Base-by-base conservation (phyloP, 2,797 vertebrate species). In the Odontamblyopus lacepedii region DNA sequence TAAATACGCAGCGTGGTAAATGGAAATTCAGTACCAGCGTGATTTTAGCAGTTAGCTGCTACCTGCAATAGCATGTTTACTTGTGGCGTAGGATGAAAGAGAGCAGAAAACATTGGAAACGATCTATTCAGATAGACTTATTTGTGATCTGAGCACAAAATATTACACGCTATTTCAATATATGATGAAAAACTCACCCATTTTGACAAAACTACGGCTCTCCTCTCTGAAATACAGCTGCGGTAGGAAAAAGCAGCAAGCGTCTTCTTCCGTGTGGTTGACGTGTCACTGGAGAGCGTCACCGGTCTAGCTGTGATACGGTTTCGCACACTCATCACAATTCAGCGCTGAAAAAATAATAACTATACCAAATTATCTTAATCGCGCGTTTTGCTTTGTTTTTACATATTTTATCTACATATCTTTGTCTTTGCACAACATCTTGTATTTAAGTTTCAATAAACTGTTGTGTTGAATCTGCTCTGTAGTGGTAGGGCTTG, bases 241-340 rank as follows among this genome's bases (percentile, higher is more conserved):
- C 69, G 76, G 80, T 48, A 69, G 56, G 30, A 55, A 27, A 53
- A 6, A 35, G 7, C 67, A 65, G 41, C 41, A 66, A 16, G 41
- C 23, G 44, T 66, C 50, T 66, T 11, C 76, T 73, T 92, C 91
- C 91, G 91, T 85, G 78, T 92, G 74, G 89, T 73, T 86, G 91
- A 93, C 91, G 92, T 93, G 92, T 92, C 88, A 11, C 77, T 85
- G 57, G 11, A 44, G 19, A 29, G 63, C 11, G 83, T 90, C 86
- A 88, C 61, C 61, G 68, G 30, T 55, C 6, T 32, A 0, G 26
- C 8, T 44, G 63, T 6, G 0, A 65, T 80, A 85, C 48, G 0
- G 4, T 15, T 30, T 44, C 61, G 19, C 69, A 41, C 77, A 70
- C 89, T 86, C 81, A 35, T 12, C 66, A 77, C 4, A 13, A 29